Base-by-base conservation (phyloP, 1,140 invertebrate genomes). In the Triops cancriformis region DNA sequence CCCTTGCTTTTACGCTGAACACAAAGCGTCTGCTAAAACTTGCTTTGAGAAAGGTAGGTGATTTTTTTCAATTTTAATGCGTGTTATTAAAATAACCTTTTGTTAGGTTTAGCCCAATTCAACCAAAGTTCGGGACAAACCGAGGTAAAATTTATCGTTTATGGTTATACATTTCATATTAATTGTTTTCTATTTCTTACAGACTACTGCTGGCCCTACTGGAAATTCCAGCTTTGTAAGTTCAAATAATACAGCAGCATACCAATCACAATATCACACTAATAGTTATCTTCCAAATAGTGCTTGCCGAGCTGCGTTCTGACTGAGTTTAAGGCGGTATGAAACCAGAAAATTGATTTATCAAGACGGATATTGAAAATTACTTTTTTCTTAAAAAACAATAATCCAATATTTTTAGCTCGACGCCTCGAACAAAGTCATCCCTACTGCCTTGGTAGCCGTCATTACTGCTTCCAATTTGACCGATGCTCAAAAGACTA, bases 401-500 rank as follows among this genome's bases (percentile, higher is more conserved):
- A n/a, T n/a, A n/a, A 64, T 23, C 0, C 18, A 18, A 1, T 64
- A 6, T 23, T n/a, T n/a, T n/a, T n/a, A 64, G 51, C 14, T 64
- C 23, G 51, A 64, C 51, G 14, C 51, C 18, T 64, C 51, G 5
- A 64, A 64, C n/a, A 9, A 64, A 64, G 6, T 18, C 0, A 64
- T 64, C n/a, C 18, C 51, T 23, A 18, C 5, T 23, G 51, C 18
- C 51, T 64, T 64, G 51, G 51, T n/a, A 64, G 51, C 51, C 23
- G 51, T 1, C 51, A 64, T 64, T 64, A 64, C 51, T 1, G 51
- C 51, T n/a, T 0, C 51, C 51, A 64, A 64, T 23, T 64, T 64
- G 51, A 64, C 51, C 51, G 51, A 64, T 64, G 51, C 51, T 64
- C 51, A 64, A 23, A 64, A 64, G 23, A 64, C 51, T 64, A 64